Percentiles rank a stretch among this genome's conserved stretches.
Conservation (phyloP, 2,888 invertebrate species). For the Ophion costatus region DNA sequence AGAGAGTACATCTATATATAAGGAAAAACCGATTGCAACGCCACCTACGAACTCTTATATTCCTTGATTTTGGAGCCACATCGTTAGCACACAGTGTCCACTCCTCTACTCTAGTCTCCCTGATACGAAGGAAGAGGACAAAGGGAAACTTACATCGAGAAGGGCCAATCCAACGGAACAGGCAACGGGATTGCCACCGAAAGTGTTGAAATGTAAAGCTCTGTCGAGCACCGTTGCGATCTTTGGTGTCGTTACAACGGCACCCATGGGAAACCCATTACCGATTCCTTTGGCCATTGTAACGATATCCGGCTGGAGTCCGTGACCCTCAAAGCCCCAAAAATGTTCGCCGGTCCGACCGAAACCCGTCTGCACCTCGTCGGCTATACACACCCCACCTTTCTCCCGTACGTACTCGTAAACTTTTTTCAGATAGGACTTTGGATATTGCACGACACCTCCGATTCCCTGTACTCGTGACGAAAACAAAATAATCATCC, state of each 20-base stretch:
- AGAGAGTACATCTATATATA: no score
- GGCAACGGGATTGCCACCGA: constrained; percentile 97
- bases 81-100: no score
- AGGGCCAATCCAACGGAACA: constrained; percentile 96
- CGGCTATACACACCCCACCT: constrained; percentile 95
- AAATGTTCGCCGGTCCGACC: constrained; percentile 96
- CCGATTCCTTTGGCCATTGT: constrained; percentile 98
- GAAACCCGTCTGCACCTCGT: constrained; percentile 99
- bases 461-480: constrained; percentile 89
- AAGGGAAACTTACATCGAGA: constrained; percentile 89
- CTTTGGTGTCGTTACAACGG: constrained; percentile 95
- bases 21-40: no score
- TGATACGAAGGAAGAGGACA: no score
- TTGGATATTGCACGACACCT: constrained; percentile 96
- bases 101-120: no score
- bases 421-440: constrained; percentile 92
- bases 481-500: neutral
- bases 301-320: constrained; percentile 95
- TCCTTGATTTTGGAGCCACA: no score
- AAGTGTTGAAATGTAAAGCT: constrained; percentile 97
- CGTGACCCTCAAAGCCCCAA: constrained; percentile 98
- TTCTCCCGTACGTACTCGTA: constrained; percentile 90
- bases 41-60: no score
- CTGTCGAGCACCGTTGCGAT: constrained; percentile 91
- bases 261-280: constrained; percentile 98